Percentiles rank a stretch among this genome's conserved stretches.
Evolutionary conservation across 1,140 invertebrate species (phyloP).

Genomic region (Lasioglossum albipes): DNA sequence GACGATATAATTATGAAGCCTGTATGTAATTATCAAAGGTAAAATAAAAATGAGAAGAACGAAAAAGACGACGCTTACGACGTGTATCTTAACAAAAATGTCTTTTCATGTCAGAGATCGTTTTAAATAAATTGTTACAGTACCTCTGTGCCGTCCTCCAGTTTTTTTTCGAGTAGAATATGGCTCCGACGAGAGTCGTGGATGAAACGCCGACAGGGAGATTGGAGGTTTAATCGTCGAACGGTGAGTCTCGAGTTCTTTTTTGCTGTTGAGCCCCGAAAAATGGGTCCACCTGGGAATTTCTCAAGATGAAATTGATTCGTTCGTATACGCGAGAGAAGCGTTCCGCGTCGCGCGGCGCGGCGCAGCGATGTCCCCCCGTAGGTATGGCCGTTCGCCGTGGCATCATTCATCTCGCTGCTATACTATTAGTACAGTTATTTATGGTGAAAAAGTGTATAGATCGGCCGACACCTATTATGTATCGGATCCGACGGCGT

Average conservation of each 20-base stretch:
- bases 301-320: conserved; percentile 67
- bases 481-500: conserved; percentile 55
- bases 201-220: conserved; percentile 14
- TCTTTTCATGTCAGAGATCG: not conserved
- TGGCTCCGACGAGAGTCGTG: too few species aligned
- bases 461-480: conserved; percentile 61
- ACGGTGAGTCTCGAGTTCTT: conserved; percentile 53
- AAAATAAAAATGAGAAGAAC: too few species aligned
- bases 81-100: too few species aligned
- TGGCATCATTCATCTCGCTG: conserved; percentile 58
- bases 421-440: conserved; percentile 67
- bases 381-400: conserved; percentile 13
- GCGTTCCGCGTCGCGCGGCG: conserved; percentile 36
- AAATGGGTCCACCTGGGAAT: conserved; percentile 54
- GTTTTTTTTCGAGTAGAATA: conserved; percentile 8
- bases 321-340: conserved; percentile 54
- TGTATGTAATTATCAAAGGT: too few species aligned
- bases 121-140: not conserved
- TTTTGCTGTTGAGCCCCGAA: not conserved
- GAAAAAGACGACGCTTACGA: too few species aligned
- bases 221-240: conserved; percentile 59
- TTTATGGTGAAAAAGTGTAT: conserved; percentile 63
- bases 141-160: not conserved
- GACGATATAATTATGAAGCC: too few species aligned
- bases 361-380: conserved; percentile 43